These are phyloP conservation scores for Synergus japonicus DNA, from an alignment of 2,888 invertebrate genomes.

Conservation along the genomic window DNA sequence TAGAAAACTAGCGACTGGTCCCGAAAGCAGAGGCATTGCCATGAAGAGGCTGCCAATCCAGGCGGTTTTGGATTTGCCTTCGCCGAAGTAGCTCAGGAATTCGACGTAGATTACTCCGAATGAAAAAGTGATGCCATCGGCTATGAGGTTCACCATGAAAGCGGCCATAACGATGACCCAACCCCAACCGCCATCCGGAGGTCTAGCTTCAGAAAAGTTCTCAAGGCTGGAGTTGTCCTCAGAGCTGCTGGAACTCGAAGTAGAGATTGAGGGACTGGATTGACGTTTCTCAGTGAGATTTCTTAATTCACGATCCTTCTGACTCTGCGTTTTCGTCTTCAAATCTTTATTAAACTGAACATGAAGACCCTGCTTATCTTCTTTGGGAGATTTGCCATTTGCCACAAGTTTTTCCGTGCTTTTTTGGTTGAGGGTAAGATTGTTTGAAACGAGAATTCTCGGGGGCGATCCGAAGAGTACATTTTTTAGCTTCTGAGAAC, in stretches of 20 bases:
- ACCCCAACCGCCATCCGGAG: constrained; percentile 95
- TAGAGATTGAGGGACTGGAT: constrained; percentile 71
- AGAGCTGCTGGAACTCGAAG: constrained; percentile 78
- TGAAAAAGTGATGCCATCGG: constrained; percentile 94
- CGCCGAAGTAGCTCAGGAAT: constrained; percentile 90
- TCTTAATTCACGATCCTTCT: constrained; percentile 39
- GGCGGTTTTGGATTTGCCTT: constrained; percentile 91
- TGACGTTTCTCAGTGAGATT: constrained; percentile 49
- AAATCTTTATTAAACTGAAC: constrained; percentile 72
- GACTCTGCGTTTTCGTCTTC: constrained; percentile 43
- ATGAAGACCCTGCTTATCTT: constrained; percentile 66
- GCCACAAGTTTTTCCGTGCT: constrained; percentile 64
- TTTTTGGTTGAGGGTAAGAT: constrained; percentile 53
- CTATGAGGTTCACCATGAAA: constrained; percentile 93
- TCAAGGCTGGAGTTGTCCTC: constrained; percentile 83
- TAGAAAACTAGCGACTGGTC: constrained; percentile 90
- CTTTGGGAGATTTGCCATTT: constrained; percentile 64
- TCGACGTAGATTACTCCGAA: constrained; percentile 94
- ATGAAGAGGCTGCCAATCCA: constrained; percentile 95
- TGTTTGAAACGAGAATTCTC: constrained; percentile 56
- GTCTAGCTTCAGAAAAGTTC: constrained; percentile 83
- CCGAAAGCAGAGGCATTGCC: constrained; percentile 92
- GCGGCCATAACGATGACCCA: constrained; percentile 95
- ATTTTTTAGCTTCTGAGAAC: constrained; percentile 58
- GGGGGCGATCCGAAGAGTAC: constrained; percentile 57